These are phyloP conservation scores for Crotalus viridis DNA, from an alignment of 2,113 vertebrate species.

Conservation along the genomic window DNA sequence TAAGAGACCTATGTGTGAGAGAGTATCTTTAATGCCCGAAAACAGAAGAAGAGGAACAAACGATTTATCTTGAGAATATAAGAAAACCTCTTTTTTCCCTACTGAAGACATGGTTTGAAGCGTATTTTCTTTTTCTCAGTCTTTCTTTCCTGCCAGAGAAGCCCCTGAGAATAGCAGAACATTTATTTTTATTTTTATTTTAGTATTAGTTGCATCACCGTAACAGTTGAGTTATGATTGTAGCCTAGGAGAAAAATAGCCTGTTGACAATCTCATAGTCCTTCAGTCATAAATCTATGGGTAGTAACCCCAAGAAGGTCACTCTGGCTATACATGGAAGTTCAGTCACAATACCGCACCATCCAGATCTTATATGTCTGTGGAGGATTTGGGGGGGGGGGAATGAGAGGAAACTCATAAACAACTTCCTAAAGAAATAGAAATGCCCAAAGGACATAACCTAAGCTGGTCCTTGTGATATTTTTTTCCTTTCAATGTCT, in stretches of 20 bases:
- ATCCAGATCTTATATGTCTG: not conserved
- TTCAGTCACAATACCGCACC: not conserved
- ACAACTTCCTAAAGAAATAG: not conserved
- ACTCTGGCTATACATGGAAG: not conserved
- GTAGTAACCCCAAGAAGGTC: not conserved
- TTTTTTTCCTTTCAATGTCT: not conserved
- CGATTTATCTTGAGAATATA: not conserved
- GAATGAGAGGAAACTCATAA: not conserved
- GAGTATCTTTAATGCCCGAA: not conserved
- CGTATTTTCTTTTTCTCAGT: not conserved
- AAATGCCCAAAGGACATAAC: not conserved
- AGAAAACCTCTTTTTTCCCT: not conserved
- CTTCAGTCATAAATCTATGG: not conserved
- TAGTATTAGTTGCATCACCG: not conserved
- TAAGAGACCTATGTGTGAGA: not conserved
- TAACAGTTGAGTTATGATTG: not conserved
- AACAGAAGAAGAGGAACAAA: fast-evolving
- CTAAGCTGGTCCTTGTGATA: not conserved
- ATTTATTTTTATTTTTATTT: not conserved
- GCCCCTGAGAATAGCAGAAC: not conserved
- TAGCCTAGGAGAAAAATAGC: slow-evolving; percentile 1
- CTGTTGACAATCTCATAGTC: not conserved
- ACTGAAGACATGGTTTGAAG: not conserved
- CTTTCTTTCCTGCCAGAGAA: not conserved
- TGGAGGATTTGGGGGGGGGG: not conserved